These are phyloP conservation scores for Melanotus villosus DNA, from an alignment of 2,888 invertebrate species.

Conservation along the genomic window DNA sequence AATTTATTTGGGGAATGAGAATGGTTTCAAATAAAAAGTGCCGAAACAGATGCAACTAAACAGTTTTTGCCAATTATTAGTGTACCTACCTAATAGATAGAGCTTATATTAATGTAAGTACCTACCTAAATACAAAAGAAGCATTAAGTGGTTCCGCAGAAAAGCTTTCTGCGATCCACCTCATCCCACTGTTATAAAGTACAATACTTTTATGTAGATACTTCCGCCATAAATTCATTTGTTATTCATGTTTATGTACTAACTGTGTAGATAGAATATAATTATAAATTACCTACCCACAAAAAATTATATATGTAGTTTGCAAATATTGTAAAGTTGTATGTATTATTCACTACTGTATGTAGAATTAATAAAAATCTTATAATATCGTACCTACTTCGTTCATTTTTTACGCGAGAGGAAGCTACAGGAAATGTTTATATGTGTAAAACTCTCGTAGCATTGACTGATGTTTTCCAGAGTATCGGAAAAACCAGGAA, in stretches of 20 bases:
- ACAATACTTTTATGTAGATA: constrained; percentile 37
- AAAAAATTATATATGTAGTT: constrained; percentile 31
- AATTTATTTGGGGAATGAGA: too few species aligned
- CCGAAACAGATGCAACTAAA: background rate
- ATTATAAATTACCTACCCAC: constrained; percentile 18
- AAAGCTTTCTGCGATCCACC: background rate
- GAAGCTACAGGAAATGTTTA: too few species aligned
- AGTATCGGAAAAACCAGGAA: too few species aligned
- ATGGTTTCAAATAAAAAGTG: too few species aligned
- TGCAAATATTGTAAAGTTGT: constrained; percentile 45
- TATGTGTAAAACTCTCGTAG: too few species aligned
- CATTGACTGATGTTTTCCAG: too few species aligned
- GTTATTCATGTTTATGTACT: constrained; percentile 40
- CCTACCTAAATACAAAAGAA: background rate
- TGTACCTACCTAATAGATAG: constrained; percentile 14
- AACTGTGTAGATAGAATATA: constrained; percentile 39
- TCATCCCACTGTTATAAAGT: constrained; percentile 27
- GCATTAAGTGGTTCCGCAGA: background rate
- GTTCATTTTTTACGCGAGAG: too few species aligned
- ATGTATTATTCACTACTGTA: constrained; percentile 36
- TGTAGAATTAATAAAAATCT: constrained; percentile 36
- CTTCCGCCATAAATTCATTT: constrained; percentile 28
- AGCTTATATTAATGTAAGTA: too few species aligned
- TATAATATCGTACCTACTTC: background rate
- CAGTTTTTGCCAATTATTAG: constrained; percentile 3